phyloP scores from a whole-genome alignment of 2,888 invertebrate species.

The Nipponacmea schrenckii region DNA sequence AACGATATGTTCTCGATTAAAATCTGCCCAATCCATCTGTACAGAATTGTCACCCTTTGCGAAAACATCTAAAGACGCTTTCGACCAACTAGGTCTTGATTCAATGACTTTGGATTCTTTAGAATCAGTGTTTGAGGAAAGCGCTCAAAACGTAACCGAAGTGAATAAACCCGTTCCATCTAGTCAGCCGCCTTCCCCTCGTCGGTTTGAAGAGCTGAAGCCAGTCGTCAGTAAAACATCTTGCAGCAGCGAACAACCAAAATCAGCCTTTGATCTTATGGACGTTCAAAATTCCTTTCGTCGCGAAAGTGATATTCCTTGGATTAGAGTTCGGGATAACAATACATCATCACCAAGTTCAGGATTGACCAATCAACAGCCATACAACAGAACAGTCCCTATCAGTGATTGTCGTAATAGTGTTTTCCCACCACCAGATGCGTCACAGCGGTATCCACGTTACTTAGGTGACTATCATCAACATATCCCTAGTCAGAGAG shows the following conservation, averaged over 20 bases:
- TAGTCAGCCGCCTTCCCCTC: constrained; percentile 19
- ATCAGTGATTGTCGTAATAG: not conserved
- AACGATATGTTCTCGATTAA: not conserved
- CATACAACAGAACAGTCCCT: not conserved
- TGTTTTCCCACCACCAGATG: constrained; percentile 17
- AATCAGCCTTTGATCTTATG: constrained; percentile 27
- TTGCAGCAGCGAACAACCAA: constrained; percentile 14
- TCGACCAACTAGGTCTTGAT: not conserved
- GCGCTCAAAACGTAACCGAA: too few relatives aligned
- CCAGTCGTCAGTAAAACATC: constrained; percentile 25
- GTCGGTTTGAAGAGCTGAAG: constrained; percentile 46
- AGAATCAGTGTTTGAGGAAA: not conserved
- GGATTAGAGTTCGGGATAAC: constrained; percentile 21
- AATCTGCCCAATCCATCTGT: constrained; percentile 2
- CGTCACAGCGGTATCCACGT: constrained; percentile 19
- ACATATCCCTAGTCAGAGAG: not conserved
- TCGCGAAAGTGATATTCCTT: constrained; percentile 20
- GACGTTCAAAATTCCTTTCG: constrained; percentile 17
- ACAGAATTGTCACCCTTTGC: not conserved
- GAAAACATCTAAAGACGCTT: not conserved
- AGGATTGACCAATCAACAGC: not conserved
- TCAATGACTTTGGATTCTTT: not conserved
- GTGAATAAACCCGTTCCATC: not conserved
- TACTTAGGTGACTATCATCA: constrained; percentile 18
- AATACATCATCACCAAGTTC: constrained; percentile 10